Percentiles rank a stretch among this genome's conserved stretches.
phyloP scores from a whole-genome alignment of 2,113 vertebrate species.

The Epinephelus cyanopodus region DNA sequence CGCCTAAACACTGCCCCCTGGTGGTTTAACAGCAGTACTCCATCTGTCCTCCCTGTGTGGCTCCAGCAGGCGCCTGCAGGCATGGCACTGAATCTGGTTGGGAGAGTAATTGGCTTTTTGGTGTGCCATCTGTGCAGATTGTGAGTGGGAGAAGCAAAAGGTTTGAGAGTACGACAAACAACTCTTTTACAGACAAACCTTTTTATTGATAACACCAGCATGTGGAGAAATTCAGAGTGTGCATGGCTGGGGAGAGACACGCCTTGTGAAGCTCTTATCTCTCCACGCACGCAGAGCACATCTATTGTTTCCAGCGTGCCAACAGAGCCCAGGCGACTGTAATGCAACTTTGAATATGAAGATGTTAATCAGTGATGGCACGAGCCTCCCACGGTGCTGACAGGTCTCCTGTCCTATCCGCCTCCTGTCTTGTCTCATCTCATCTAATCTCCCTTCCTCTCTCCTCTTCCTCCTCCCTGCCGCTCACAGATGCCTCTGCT shows the following conservation, averaged over 20 bases:
- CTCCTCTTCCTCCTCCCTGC: neutral
- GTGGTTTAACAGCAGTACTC: conserved; percentile 10
- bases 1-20: conserved; percentile 51
- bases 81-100: conserved; percentile 5
- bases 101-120: conserved; percentile 4
- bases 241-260: neutral
- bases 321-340: neutral
- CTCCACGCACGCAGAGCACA: neutral
- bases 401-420: conserved; percentile 35
- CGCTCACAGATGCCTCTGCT: conserved; percentile 32
- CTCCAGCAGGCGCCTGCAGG: conserved; percentile 3
- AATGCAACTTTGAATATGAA: conserved; percentile 39
- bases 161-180: neutral
- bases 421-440: conserved; percentile 47
- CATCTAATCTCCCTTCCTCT: conserved; percentile 10
- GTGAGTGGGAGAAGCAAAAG: conserved; percentile 11
- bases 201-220: conserved; percentile 48
- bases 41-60: neutral
- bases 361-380: conserved; percentile 56
- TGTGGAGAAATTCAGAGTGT: conserved; percentile 2
- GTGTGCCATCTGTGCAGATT: conserved; percentile 9
- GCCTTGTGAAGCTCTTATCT: neutral
- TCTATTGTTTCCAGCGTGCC: neutral
- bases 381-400: conserved; percentile 41
- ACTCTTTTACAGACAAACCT: neutral